Evolutionary conservation across 2,797 vertebrate genomes (phyloP).

Genomic region (Leucoraja ocellata): DNA sequence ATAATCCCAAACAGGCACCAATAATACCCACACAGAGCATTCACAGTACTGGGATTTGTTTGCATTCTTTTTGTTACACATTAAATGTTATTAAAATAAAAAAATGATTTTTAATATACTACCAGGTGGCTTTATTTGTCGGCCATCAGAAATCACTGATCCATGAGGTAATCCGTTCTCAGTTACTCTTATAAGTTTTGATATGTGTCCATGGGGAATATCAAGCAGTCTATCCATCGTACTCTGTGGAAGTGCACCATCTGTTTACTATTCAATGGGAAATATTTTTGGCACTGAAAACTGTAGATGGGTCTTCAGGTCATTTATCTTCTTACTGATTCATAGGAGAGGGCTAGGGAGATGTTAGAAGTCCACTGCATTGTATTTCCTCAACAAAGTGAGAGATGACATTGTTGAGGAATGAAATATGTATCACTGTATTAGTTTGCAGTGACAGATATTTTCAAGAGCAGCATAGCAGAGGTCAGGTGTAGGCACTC

Average conservation of each 20-base stretch:
- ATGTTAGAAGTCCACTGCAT: background rate
- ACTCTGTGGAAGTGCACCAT: background rate
- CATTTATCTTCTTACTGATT: background rate
- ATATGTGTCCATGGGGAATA: conserved; percentile 1
- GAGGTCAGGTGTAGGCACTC: background rate
- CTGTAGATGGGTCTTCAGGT: background rate
- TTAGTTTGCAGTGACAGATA: background rate
- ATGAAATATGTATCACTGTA: conserved; percentile 21
- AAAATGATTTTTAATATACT: background rate
- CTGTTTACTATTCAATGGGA: background rate
- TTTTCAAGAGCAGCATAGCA: background rate
- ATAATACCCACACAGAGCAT: background rate
- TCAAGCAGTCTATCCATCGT: background rate
- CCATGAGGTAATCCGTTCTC: background rate
- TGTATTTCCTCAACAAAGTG: background rate
- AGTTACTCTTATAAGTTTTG: background rate
- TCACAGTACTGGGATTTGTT: background rate
- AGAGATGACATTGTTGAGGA: background rate
- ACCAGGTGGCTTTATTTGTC: background rate
- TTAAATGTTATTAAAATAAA: background rate
- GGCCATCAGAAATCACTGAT: background rate
- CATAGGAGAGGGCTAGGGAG: background rate
- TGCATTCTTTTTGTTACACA: background rate
- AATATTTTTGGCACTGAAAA: background rate
- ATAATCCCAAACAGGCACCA: background rate